Conservation (phyloP, 2,113 vertebrate species). For the Podarcis raffonei region DNA sequence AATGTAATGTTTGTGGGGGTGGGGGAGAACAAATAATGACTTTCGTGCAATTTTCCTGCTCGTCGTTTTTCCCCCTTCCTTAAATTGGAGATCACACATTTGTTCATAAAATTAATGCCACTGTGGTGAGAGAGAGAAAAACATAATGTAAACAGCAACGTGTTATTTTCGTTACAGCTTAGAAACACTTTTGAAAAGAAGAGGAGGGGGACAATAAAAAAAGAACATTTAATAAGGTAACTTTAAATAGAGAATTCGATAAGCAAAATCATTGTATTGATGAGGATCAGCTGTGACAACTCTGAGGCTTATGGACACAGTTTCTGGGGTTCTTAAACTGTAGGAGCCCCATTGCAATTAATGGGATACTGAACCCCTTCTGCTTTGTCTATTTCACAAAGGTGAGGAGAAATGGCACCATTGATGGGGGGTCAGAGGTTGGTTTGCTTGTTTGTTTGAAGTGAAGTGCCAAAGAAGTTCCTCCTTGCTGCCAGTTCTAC, state of each 20-base stretch:
- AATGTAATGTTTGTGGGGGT: slow-evolving; percentile 4
- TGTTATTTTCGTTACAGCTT: neutral
- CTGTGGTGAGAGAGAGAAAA: neutral
- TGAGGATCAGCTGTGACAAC: neutral
- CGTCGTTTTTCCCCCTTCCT: neutral
- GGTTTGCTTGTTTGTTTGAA: neutral
- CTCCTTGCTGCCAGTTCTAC: neutral
- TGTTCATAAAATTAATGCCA: neutral
- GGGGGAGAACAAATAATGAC: neutral
- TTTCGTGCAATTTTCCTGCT: neutral
- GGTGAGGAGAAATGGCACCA: neutral
- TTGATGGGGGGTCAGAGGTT: neutral
- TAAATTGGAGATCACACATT: neutral
- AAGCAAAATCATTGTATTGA: neutral
- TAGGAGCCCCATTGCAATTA: neutral
- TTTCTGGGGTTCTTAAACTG: neutral
- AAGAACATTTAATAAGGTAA: neutral
- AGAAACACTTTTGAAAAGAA: neutral
- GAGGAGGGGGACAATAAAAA: neutral
- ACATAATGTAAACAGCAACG: slow-evolving; percentile 24
- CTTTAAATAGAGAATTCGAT: neutral
- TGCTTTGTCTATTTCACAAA: neutral
- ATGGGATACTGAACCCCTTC: neutral
- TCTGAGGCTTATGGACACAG: neutral
- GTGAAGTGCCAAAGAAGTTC: neutral